Evolutionary conservation across 2,797 vertebrate genomes (phyloP).

Genomic region (Fringilla coelebs): DNA sequence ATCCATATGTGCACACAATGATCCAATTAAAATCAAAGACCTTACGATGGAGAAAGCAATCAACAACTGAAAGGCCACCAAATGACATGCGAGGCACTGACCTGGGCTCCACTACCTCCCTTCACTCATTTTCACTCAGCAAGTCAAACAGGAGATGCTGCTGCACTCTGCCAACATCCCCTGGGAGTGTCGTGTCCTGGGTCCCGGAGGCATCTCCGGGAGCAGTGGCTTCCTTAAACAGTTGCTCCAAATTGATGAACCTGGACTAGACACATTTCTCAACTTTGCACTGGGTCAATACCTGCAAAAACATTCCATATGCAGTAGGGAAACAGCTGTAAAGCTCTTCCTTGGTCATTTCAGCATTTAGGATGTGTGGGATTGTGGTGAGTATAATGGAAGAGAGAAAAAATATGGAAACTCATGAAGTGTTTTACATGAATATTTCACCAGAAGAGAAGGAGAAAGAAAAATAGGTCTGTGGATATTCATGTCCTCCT

Average conservation of each 20-base stretch:
- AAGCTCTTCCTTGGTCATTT: accelerated
- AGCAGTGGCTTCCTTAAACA: neutral
- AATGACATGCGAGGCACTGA: conserved; percentile 60
- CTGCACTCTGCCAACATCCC: neutral
- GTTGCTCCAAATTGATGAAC: neutral
- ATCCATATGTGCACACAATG: conserved; percentile 79
- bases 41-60: conserved; percentile 74
- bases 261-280: neutral
- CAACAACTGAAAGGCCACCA: conserved; percentile 74
- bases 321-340: neutral
- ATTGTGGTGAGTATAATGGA: neutral
- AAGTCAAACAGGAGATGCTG: neutral
- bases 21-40: conserved; percentile 81
- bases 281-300: neutral
- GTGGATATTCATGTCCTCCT: neutral
- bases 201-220: neutral
- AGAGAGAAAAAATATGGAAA: neutral
- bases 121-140: conserved; percentile 44
- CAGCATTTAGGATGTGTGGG: neutral
- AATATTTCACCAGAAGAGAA: neutral
- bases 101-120: conserved; percentile 24
- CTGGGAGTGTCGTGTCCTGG: neutral
- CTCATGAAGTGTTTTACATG: neutral
- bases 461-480: neutral
- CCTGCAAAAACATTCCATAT: neutral